Evolutionary conservation across 92 coral and sea anemone genomes (phyloP).

Genomic region (Metridium senile): DNA sequence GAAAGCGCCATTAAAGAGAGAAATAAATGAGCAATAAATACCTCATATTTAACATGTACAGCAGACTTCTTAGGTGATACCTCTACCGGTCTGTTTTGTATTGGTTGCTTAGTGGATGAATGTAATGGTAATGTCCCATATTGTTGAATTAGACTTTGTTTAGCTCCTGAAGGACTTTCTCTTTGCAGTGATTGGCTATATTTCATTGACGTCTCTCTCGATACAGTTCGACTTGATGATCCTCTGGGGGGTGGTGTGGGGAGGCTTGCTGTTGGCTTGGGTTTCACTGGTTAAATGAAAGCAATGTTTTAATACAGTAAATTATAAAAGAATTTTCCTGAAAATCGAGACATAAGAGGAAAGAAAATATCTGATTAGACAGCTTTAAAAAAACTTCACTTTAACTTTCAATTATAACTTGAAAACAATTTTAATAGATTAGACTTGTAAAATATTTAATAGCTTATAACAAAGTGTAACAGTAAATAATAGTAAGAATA

Average conservation of each 20-base stretch:
- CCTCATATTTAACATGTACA: constrained; percentile 64
- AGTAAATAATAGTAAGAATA: too few species aligned
- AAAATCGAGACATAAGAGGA: neutral
- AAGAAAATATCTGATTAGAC: too few species aligned
- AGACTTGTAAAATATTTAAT: neutral
- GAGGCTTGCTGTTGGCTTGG: constrained; percentile 65
- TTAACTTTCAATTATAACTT: neutral
- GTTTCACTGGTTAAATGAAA: constrained; percentile 47
- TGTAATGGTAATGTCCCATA: constrained; percentile 70
- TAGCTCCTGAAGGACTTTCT: constrained; percentile 58
- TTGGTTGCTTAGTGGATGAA: constrained; percentile 42
- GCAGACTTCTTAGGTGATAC: constrained; percentile 27
- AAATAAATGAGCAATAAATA: too few species aligned
- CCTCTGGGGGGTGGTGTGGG: constrained; percentile 91
- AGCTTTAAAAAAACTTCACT: neutral
- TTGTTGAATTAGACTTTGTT: constrained; percentile 57
- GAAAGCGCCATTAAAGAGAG: too few species aligned
- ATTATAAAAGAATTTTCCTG: too few species aligned
- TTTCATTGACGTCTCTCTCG: constrained; percentile 75
- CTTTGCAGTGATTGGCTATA: constrained; percentile 84
- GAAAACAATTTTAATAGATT: neutral
- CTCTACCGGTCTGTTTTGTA: neutral
- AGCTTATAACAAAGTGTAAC: too few species aligned
- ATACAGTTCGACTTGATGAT: constrained; percentile 67
- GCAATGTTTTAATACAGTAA: neutral